phyloP scores from a whole-genome alignment of 2,113 vertebrate genomes.

The Tautogolabrus adspersus region DNA sequence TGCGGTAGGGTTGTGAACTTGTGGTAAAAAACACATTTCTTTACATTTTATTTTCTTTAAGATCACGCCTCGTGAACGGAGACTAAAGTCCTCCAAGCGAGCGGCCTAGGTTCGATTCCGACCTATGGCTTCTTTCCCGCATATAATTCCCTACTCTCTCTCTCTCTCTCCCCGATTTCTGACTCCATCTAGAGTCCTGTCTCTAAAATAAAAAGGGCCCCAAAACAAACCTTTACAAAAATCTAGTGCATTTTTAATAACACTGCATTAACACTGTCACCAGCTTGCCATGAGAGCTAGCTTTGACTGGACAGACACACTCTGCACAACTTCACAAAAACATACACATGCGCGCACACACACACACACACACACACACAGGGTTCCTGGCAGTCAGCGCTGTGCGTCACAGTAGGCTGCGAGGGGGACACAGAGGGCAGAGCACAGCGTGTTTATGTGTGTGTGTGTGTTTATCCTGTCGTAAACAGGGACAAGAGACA shows the following conservation, averaged over 20 bases:
- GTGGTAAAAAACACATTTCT: too few relatives aligned
- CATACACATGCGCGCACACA: conserved; percentile 16
- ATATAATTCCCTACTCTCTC: too few relatives aligned
- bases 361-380: conserved; percentile 11
- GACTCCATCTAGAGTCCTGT: too few relatives aligned
- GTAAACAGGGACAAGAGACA: conserved; percentile 75
- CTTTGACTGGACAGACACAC: background rate
- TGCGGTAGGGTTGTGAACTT: background rate
- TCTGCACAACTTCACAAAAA: background rate
- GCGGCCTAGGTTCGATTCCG: too few relatives aligned
- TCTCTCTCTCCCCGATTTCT: too few relatives aligned
- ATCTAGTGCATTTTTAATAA: background rate
- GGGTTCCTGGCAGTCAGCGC: conserved; percentile 43
- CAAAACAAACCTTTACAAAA: too few relatives aligned
- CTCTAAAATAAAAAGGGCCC: too few relatives aligned
- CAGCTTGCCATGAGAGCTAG: background rate
- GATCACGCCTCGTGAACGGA: too few relatives aligned
- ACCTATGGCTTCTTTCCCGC: too few relatives aligned
- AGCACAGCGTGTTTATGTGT: conserved; percentile 59
- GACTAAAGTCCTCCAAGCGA: too few relatives aligned
- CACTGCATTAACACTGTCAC: background rate
- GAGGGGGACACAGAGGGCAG: conserved; percentile 68
- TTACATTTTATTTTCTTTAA: too few relatives aligned
- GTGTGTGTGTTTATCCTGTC: conserved; percentile 66
- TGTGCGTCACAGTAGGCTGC: conserved; percentile 33